Percentiles rank a stretch among this genome's conserved stretches.
phyloP scores from a whole-genome alignment of 2,888 invertebrate species.

The Tipula unca region DNA sequence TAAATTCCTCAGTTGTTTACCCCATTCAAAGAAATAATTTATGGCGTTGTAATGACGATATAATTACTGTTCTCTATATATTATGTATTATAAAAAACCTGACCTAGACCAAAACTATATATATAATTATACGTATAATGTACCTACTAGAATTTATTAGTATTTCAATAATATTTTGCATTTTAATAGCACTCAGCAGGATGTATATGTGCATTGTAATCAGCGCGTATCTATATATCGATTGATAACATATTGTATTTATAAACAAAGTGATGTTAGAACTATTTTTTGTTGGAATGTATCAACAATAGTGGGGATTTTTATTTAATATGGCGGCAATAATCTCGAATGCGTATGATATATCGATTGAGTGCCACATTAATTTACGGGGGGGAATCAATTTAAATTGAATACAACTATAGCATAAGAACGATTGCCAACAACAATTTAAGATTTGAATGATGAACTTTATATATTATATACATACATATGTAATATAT shows the following conservation, averaged over 20 bases:
- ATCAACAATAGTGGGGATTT: not conserved
- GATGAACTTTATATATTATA: not conserved
- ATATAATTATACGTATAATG: not conserved
- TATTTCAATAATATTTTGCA: not conserved
- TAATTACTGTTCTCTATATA: no score
- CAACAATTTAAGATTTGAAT: not conserved
- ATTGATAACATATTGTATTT: not conserved
- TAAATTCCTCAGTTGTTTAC: no score
- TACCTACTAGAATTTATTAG: not conserved
- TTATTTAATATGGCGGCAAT: not conserved
- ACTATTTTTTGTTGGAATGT: not conserved
- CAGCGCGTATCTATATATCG: not conserved
- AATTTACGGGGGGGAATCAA: not conserved
- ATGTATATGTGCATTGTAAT: not conserved
- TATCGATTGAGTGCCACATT: not conserved
- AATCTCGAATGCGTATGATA: not conserved
- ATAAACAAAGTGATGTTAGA: not conserved
- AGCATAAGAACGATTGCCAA: not conserved
- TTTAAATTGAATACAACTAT: not conserved
- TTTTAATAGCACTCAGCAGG: not conserved
- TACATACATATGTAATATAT: not conserved
- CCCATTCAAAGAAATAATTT: no score
- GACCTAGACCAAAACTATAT: not conserved
- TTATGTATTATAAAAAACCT: not conserved
- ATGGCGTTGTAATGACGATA: no score